These are phyloP conservation scores for Folsomia manolachei DNA, from an alignment of 2,888 invertebrate species.

Conservation along the genomic window DNA sequence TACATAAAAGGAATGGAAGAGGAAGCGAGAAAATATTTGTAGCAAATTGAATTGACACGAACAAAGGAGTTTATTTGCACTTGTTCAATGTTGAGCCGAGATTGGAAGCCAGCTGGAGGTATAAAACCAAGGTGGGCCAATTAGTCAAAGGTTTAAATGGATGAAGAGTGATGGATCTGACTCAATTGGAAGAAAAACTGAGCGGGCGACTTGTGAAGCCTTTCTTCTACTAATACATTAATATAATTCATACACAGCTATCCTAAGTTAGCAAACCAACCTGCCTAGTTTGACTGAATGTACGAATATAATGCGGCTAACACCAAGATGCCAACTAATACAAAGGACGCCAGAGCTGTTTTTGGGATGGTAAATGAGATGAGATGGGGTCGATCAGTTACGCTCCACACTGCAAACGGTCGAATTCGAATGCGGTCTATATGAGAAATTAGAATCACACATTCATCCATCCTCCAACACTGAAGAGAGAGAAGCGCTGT, in stretches of 20 bases:
- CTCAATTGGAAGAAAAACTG: neutral
- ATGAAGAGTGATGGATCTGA: conserved; percentile 24
- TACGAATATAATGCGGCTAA: neutral
- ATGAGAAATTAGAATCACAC: conserved; percentile 2
- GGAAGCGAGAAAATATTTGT: conserved; percentile 2
- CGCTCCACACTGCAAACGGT: conserved; percentile 32
- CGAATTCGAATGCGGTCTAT: conserved; percentile 18
- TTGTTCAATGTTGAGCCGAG: neutral
- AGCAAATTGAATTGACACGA: conserved; percentile 15
- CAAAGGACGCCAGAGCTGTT: neutral
- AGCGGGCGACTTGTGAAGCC: neutral
- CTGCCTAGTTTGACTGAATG: neutral
- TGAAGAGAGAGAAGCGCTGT: conserved; percentile 19
- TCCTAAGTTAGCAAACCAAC: neutral
- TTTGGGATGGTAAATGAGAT: conserved; percentile 42
- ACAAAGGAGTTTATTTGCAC: conserved; percentile 15
- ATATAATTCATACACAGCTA: too few relatives aligned
- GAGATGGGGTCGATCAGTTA: conserved; percentile 48
- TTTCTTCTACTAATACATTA: neutral
- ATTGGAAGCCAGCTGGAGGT: conserved; percentile 21
- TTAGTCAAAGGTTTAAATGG: conserved; percentile 43
- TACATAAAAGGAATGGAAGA: too few relatives aligned
- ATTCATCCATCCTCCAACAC: conserved; percentile 30
- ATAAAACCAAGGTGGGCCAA: conserved; percentile 34
- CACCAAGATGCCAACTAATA: neutral